Conservation (phyloP, 2,888 invertebrate species). For the Parascotia fuliginaria region DNA sequence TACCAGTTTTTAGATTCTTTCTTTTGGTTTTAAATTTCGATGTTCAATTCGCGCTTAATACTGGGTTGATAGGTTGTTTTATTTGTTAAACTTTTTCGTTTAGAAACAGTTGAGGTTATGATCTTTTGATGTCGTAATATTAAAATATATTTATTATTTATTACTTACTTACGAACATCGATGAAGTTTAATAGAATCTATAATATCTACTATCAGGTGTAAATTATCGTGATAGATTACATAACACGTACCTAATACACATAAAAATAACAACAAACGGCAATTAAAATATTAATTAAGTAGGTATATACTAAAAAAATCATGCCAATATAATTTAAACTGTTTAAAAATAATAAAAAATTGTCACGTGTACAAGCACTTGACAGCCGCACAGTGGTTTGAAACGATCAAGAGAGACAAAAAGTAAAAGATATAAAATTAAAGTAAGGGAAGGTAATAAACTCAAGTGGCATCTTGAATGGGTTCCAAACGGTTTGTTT, state of each 20-base stretch:
- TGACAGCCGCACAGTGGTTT: conserved; percentile 40
- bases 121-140: too few species aligned
- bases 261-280: too few species aligned
- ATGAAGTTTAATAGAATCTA: too few species aligned
- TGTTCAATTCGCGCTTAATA: conserved; percentile 7
- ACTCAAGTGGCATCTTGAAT: conserved; percentile 76
- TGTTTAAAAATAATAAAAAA: conserved; percentile 1
- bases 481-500: conserved; percentile 82
- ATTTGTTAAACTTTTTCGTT: background rate
- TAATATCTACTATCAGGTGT: too few species aligned
- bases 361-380: conserved; percentile 31
- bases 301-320: too few species aligned
- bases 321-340: too few species aligned
- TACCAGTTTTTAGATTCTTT: conserved; percentile 61
- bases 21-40: conserved; percentile 39
- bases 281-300: too few species aligned
- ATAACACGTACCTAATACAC: too few species aligned
- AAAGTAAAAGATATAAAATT: conserved; percentile 73
- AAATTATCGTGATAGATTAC: too few species aligned
- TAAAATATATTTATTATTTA: too few species aligned
- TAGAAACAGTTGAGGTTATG: background rate
- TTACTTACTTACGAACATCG: too few species aligned
- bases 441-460: conserved; percentile 57
- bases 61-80: background rate
- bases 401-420: conserved; percentile 44